A percentile compares a stretch with the other conserved stretches of the same genome.
phyloP scores from a whole-genome alignment of 2,888 invertebrate genomes.

The Latrodectus elegans region DNA sequence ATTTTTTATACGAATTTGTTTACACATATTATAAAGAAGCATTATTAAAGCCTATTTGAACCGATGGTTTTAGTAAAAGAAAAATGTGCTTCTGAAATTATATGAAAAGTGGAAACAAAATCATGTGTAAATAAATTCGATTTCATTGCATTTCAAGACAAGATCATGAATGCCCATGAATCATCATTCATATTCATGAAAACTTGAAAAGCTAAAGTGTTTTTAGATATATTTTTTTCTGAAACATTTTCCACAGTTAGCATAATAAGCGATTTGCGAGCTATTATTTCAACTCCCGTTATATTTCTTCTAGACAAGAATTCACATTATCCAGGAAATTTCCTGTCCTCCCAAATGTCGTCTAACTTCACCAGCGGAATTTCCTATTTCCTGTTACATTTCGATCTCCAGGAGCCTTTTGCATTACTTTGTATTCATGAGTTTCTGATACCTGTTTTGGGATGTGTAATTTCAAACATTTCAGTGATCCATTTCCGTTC shows the following conservation, averaged over 20 bases:
- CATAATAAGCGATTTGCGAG: not conserved
- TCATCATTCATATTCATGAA: too few relatives aligned
- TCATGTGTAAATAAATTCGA: too few relatives aligned
- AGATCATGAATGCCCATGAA: too few relatives aligned
- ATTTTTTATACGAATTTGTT: too few relatives aligned
- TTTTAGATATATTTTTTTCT: not conserved
- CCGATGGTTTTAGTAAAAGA: too few relatives aligned
- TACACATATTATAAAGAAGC: too few relatives aligned
- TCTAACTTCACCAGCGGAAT: not conserved
- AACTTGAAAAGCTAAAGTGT: too few relatives aligned
- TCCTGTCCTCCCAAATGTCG: not conserved
- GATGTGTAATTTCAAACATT: conserved; percentile 8
- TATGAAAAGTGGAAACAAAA: too few relatives aligned
- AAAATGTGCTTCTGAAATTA: too few relatives aligned
- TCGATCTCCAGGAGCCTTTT: not conserved
- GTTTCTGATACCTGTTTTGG: not conserved
- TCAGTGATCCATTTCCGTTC: not conserved
- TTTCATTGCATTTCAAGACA: too few relatives aligned
- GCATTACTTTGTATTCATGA: conserved; percentile 16
- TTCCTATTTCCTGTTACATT: not conserved
- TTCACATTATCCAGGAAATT: not conserved
- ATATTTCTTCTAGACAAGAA: not conserved
- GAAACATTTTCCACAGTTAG: not conserved
- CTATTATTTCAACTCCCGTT: too few relatives aligned
- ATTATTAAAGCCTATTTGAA: too few relatives aligned